Conservation (phyloP, 2,797 vertebrate species). For the Tenualosa thibaudeaui region DNA sequence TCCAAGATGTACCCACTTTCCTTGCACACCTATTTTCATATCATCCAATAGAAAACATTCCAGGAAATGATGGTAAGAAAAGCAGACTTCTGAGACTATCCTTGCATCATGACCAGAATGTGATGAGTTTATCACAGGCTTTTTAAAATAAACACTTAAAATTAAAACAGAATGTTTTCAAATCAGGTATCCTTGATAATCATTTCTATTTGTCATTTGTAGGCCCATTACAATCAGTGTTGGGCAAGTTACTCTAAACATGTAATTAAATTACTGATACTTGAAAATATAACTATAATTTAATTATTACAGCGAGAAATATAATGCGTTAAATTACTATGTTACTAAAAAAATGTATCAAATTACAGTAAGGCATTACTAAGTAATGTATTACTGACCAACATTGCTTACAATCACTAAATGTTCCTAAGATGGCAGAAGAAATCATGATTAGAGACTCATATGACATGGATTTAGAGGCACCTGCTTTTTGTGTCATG, state of each 20-base stretch:
- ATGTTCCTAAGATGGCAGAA: not conserved
- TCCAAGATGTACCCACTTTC: not conserved
- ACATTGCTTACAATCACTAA: not conserved
- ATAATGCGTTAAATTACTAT: too few relatives aligned
- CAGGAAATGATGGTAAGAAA: not conserved
- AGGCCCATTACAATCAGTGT: too few relatives aligned
- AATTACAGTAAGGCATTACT: too few relatives aligned
- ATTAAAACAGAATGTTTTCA: not conserved
- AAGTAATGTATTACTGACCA: too few relatives aligned
- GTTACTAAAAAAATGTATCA: too few relatives aligned
- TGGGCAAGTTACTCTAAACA: too few relatives aligned
- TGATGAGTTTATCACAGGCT: not conserved
- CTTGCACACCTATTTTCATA: not conserved
- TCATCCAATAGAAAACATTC: not conserved
- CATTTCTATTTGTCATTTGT: not conserved
- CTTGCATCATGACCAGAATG: not conserved
- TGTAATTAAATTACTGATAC: too few relatives aligned
- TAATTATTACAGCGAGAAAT: too few relatives aligned
- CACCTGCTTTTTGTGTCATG: too few relatives aligned
- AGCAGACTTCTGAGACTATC: not conserved
- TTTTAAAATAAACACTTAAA: not conserved
- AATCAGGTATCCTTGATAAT: not conserved
- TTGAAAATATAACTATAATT: too few relatives aligned
- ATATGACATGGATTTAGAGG: not conserved
- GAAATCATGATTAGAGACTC: not conserved